phyloP scores from a whole-genome alignment of 2,113 vertebrate species.

The Percopsis transmontana region DNA sequence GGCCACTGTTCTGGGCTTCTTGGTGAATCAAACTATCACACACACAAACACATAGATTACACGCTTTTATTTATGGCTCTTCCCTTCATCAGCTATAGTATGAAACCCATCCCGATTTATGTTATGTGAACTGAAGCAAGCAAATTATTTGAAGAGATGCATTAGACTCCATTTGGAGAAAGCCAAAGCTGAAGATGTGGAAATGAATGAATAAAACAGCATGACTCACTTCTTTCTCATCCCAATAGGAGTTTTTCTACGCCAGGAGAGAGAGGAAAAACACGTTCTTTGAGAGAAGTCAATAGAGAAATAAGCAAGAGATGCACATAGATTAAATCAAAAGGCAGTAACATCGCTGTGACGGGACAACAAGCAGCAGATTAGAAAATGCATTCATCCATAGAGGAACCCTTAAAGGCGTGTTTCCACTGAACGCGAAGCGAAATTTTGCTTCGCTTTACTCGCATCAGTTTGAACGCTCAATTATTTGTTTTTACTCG shows the following conservation, averaged over 20 bases:
- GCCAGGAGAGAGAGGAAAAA: constrained; percentile 66
- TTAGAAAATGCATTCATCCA: constrained; percentile 24
- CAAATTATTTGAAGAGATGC: constrained; percentile 26
- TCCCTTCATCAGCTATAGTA: neutral
- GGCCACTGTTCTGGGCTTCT: constrained; percentile 83
- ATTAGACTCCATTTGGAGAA: constrained; percentile 25
- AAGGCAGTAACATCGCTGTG: constrained; percentile 16
- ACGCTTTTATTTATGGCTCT: neutral
- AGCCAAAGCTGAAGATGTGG: constrained; percentile 35
- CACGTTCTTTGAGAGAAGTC: constrained; percentile 60
- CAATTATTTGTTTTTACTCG: too few relatives aligned
- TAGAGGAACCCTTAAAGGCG: neutral
- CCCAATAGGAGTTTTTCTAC: constrained; percentile 83
- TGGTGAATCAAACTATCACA: constrained; percentile 87
- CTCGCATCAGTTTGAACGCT: too few relatives aligned
- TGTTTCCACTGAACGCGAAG: too few relatives aligned
- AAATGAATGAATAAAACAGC: constrained; percentile 53
- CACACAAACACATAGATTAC: constrained; percentile 1
- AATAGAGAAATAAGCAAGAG: constrained; percentile 40
- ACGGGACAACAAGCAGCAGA: constrained; percentile 14
- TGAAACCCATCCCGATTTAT: neutral
- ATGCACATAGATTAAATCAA: constrained; percentile 28
- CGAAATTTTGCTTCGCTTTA: too few relatives aligned
- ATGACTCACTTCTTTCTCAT: constrained; percentile 83
- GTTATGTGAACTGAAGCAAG: constrained; percentile 43